Evolutionary conservation across 2,113 vertebrate species (phyloP).

Genomic region (Puntigrus tetrazona): DNA sequence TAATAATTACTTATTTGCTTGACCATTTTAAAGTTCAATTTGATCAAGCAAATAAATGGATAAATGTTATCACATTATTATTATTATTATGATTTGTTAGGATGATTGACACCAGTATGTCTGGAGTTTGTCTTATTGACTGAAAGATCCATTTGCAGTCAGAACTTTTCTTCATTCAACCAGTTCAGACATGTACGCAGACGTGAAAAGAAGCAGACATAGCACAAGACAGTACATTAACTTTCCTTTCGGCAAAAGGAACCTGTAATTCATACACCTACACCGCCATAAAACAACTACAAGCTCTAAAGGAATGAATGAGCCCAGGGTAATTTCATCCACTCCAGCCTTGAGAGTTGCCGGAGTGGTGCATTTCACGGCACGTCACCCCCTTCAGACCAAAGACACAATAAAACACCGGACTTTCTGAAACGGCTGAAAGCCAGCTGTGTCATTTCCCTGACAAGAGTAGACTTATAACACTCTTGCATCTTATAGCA

Average conservation of each 20-base stretch:
- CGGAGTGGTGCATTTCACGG: conserved; percentile 21
- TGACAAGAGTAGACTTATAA: neutral
- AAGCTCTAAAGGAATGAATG: neutral
- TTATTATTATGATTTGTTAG: neutral
- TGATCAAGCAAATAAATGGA: too few relatives aligned
- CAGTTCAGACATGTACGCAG: neutral
- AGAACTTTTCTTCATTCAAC: neutral
- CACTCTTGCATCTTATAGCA: neutral
- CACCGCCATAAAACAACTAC: neutral
- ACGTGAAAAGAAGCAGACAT: neutral
- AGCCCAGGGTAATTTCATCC: neutral
- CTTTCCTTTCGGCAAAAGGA: neutral
- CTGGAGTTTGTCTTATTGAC: neutral
- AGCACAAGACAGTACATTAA: neutral
- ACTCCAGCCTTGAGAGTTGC: conserved; percentile 13
- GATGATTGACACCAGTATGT: neutral
- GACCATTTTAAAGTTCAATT: too few relatives aligned
- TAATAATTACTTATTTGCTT: too few relatives aligned
- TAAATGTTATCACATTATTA: too few relatives aligned
- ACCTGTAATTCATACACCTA: neutral
- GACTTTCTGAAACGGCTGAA: neutral
- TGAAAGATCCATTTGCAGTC: neutral
- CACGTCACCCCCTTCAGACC: neutral
- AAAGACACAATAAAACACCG: conserved; percentile 5
- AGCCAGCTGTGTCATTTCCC: neutral